A percentile compares a stretch with the other conserved stretches of the same genome.
Conservation (phyloP, 2,113 vertebrate species). For the Brachyistius frenatus region DNA sequence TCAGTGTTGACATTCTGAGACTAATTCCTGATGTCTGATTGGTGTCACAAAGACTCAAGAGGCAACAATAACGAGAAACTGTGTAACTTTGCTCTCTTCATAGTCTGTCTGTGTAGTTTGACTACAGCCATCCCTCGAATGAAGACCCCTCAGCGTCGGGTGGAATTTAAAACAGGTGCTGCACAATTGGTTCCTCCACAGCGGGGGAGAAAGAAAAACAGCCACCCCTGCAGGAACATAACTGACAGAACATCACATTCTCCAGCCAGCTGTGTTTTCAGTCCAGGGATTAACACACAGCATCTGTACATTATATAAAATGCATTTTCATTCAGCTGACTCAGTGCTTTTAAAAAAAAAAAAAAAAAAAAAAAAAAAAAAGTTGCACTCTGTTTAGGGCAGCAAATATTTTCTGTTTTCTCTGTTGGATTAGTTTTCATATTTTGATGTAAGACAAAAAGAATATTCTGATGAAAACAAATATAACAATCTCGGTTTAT, state of each 20-base stretch:
- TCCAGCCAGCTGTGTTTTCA: conserved; percentile 77
- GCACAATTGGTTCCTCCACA: conserved; percentile 72
- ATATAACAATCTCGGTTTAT: conserved; percentile 48
- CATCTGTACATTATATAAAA: conserved; percentile 3
- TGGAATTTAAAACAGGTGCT: conserved; percentile 86
- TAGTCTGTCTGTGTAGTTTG: conserved; percentile 27
- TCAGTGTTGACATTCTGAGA: no score
- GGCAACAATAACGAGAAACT: not conserved
- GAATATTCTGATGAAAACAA: conserved; percentile 53
- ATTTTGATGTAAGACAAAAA: conserved; percentile 32
- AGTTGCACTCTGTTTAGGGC: not conserved
- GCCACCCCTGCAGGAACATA: conserved; percentile 70
- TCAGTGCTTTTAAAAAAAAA: not conserved
- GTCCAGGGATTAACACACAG: conserved; percentile 50
- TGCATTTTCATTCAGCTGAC: conserved; percentile 12
- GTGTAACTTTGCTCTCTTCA: conserved; percentile 12
- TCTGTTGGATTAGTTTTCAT: conserved; percentile 19
- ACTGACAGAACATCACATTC: conserved; percentile 81
- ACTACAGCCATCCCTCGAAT: conserved; percentile 34
- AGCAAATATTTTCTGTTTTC: conserved; percentile 1
- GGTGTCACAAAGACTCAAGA: no score
- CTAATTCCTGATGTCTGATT: no score
- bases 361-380: not conserved
- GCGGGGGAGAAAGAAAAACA: conserved; percentile 75
- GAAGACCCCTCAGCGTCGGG: conserved; percentile 51